Percentiles rank a stretch among this genome's conserved stretches.
phyloP scores from a whole-genome alignment of 2,888 invertebrate species.

The Ennomos quercinarius region DNA sequence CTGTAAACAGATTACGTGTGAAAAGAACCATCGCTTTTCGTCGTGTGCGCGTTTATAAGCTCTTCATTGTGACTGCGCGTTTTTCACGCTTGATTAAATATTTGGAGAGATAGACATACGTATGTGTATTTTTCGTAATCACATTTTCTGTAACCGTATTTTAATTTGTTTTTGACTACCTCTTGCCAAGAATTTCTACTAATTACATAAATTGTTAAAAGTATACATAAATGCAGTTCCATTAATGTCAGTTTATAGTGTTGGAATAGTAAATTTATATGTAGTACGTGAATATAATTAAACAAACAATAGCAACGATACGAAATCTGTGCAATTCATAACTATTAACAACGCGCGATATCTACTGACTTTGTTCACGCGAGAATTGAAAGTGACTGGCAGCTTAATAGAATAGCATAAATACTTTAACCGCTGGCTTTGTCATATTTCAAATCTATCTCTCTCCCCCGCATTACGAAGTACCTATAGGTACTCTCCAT shows the following conservation, averaged over 20 bases:
- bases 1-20: slow-evolving; percentile 82
- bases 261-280: slow-evolving; percentile 2
- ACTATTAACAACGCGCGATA: slow-evolving; percentile 55
- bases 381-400: slow-evolving; percentile 79
- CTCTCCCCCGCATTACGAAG: too few relatives aligned
- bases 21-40: slow-evolving; percentile 76
- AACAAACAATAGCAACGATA: slow-evolving; percentile 45
- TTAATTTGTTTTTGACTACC: background rate
- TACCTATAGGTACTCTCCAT: too few relatives aligned
- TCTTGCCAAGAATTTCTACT: too few relatives aligned
- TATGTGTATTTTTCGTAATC: slow-evolving; percentile 14
- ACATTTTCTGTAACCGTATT: slow-evolving; percentile 3
- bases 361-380: slow-evolving; percentile 74
- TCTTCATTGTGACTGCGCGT: slow-evolving; percentile 68
- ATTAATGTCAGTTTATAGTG: too few relatives aligned
- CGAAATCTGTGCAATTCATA: slow-evolving; percentile 56
- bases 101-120: slow-evolving; percentile 33
- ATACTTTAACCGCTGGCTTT: slow-evolving; percentile 11
- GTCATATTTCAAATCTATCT: slow-evolving; percentile 9
- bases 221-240: too few relatives aligned
- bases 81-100: slow-evolving; percentile 62
- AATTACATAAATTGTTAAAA: too few relatives aligned
- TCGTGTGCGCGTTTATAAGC: slow-evolving; percentile 52
- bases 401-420: slow-evolving; percentile 45
- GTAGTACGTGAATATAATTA: slow-evolving; percentile 38